Conservation (phyloP, 2,113 vertebrate genomes). For the Saguinus midas region DNA sequence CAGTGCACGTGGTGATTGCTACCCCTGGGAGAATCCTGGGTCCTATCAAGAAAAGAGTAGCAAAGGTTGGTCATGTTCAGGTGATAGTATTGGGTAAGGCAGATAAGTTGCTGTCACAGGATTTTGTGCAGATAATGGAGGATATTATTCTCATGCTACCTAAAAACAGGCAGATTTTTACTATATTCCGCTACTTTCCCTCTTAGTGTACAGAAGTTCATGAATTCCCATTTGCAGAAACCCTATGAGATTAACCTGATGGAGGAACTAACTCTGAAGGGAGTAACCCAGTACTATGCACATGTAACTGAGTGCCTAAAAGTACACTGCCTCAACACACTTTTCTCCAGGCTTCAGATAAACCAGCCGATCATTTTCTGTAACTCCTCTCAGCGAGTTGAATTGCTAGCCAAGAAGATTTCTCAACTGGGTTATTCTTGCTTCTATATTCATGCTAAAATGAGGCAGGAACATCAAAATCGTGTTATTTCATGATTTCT, state of each 20-base stretch:
- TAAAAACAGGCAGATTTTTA: constrained; percentile 98
- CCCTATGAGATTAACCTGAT: constrained; percentile 99
- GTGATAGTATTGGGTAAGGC: constrained; percentile 99
- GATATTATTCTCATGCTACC: constrained; percentile 96
- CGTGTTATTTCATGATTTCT: constrained; percentile 99
- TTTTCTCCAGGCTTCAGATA: constrained; percentile 99
- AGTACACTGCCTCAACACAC: constrained; percentile 98
- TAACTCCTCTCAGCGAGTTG: constrained; percentile 99
- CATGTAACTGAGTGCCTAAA: constrained; percentile 99
- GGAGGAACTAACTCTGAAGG: constrained; percentile 99
- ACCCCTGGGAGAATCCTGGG: constrained; percentile 98
- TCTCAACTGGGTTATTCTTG: constrained; percentile 99
- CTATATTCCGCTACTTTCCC: constrained; percentile 99
- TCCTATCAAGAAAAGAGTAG: constrained; percentile 99
- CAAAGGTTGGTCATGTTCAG: constrained; percentile 97
- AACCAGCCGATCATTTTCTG: constrained; percentile 99
- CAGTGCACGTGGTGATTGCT: constrained; percentile 98
- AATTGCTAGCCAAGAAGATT: constrained; percentile 99
- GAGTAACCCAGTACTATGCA: constrained; percentile 99
- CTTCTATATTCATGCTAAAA: constrained; percentile 99
- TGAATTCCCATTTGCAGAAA: constrained; percentile 98
- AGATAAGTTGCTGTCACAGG: constrained; percentile 98
- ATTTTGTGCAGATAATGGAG: constrained; percentile 99
- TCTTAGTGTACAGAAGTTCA: constrained; percentile 99
- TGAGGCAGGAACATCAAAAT: constrained; percentile 99